phyloP scores from a whole-genome alignment of 2,113 vertebrate genomes.

The Gracilinanus agilis region DNA sequence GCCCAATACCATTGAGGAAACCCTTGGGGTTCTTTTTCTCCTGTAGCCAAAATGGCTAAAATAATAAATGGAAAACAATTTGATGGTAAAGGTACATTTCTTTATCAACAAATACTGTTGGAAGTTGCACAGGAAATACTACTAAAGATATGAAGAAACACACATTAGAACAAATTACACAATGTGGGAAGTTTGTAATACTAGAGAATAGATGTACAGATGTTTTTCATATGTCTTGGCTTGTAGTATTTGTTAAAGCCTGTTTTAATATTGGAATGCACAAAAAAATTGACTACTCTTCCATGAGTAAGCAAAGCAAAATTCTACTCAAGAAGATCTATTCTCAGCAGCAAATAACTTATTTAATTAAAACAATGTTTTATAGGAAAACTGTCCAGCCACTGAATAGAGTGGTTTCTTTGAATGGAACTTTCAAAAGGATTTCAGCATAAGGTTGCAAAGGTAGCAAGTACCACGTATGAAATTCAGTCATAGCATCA shows the following conservation, averaged over 20 bases:
- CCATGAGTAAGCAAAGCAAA: background rate
- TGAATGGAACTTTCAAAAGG: background rate
- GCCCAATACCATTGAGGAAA: background rate
- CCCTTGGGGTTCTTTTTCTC: background rate
- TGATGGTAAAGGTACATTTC: background rate
- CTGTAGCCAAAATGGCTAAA: background rate
- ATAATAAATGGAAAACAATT: background rate
- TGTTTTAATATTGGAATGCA: background rate
- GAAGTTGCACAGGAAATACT: background rate
- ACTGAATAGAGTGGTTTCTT: background rate
- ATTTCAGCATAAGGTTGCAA: background rate
- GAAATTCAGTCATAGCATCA: background rate
- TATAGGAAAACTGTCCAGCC: background rate
- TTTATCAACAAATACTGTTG: background rate
- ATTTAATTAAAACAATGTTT: slow-evolving; percentile 19
- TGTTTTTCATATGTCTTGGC: background rate
- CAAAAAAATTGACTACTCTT: background rate
- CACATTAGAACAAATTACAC: too few relatives aligned
- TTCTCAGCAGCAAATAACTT: background rate
- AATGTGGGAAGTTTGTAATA: background rate
- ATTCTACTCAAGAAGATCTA: background rate
- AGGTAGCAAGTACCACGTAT: background rate
- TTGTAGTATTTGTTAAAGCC: background rate
- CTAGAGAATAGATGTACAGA: background rate
- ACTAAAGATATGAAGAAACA: background rate